phyloP scores from a whole-genome alignment of 1,140 invertebrate genomes.

The Drosophila navojoa region DNA sequence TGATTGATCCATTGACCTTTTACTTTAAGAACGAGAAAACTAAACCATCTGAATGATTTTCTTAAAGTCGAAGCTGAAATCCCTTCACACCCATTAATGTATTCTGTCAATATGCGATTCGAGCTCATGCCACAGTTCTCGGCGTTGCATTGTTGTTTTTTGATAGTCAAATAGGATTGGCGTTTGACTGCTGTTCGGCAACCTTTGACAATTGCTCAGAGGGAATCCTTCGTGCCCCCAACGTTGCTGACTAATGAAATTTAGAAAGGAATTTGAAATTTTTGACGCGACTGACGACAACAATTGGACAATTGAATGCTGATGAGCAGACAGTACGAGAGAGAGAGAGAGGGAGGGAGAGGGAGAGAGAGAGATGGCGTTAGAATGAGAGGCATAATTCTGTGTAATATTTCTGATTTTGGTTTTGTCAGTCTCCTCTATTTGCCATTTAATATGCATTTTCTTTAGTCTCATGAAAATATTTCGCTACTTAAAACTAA shows the following conservation, averaged over 20 bases:
- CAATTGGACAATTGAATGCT: slow-evolving; percentile 57
- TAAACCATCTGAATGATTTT: no score
- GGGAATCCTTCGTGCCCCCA: neutral
- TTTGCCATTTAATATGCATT: neutral
- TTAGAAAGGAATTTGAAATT: slow-evolving; percentile 16
- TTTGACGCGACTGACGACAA: slow-evolving; percentile 29
- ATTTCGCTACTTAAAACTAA: slow-evolving; percentile 75
- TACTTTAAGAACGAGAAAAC: no score
- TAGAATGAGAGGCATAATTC: neutral
- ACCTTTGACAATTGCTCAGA: neutral
- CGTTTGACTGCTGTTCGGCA: neutral
- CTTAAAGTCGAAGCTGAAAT: no score
- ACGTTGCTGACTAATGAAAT: neutral
- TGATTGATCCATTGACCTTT: no score
- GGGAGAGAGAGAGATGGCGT: neutral
- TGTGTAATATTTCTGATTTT: neutral
- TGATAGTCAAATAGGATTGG: no score
- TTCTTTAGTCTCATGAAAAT: slow-evolving; percentile 12
- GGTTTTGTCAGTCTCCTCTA: neutral
- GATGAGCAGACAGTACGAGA: neutral
- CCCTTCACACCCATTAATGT: no score
- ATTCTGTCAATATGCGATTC: no score
- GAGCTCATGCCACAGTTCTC: no score
- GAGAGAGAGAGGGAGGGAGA: neutral
- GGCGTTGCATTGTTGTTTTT: no score